Conservation (phyloP, 2,888 invertebrate species). For the Stratiomys singularior region DNA sequence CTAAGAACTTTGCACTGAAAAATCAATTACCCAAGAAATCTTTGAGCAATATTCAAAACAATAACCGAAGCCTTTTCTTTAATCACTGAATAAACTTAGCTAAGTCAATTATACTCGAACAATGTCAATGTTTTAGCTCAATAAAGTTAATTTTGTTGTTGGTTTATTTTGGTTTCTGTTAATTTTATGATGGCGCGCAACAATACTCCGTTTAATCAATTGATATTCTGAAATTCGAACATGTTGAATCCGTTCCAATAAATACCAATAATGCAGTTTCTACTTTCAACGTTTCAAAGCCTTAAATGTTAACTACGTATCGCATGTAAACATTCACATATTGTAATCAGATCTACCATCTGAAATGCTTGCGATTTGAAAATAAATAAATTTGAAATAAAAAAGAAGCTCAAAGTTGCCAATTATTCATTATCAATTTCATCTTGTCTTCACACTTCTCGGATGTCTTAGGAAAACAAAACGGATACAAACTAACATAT, state of each 20-base stretch:
- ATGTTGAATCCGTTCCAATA: background rate
- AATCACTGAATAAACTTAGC: conserved; percentile 14
- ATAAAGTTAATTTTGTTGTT: background rate
- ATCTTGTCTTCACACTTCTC: background rate
- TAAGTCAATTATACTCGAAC: conserved; percentile 14
- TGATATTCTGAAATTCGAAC: too few relatives aligned
- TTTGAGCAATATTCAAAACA: background rate
- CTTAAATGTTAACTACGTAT: background rate
- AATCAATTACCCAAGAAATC: background rate
- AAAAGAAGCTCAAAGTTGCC: conserved; percentile 26
- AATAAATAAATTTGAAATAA: too few relatives aligned
- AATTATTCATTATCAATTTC: conserved; percentile 13
- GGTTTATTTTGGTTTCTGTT: background rate
- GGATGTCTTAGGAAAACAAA: conserved; percentile 7
- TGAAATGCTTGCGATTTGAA: too few relatives aligned
- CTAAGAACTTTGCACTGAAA: background rate
- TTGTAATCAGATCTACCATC: too few relatives aligned
- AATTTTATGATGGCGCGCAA: conserved; percentile 8
- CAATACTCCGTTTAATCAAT: background rate
- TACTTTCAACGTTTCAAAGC: background rate
- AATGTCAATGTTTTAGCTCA: background rate
- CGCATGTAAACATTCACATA: too few relatives aligned
- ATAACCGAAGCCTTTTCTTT: background rate
- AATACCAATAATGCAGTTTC: background rate
- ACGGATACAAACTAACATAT: background rate